Percentiles rank a stretch among this genome's conserved stretches.
These are phyloP conservation scores for Apostichopus californicus DNA, from an alignment of 35 echinoderm and acorn worm species.

Conservation along the genomic window DNA sequence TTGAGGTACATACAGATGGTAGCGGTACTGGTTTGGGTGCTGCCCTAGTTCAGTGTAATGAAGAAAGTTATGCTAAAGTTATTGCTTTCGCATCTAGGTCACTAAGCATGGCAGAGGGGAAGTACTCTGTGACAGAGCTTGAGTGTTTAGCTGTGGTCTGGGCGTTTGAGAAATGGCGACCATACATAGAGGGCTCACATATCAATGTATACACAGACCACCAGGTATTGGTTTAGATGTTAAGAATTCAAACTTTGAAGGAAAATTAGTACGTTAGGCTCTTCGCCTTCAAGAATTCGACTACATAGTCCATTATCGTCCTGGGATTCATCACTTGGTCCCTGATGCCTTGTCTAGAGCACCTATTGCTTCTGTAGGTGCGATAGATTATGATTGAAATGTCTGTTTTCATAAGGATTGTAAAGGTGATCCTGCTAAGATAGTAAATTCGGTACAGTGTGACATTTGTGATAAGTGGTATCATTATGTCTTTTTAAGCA, in stretches of 20 bases:
- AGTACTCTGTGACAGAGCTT: background rate
- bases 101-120: too few relatives aligned
- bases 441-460: constrained; percentile 19
- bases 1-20: too few relatives aligned
- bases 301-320: constrained; percentile 41
- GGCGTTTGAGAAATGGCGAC: constrained; percentile 10
- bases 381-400: constrained; percentile 26
- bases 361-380: background rate
- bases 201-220: constrained; percentile 31
- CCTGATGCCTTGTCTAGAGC: constrained; percentile 58
- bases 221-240: constrained; percentile 40
- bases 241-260: constrained; percentile 5
- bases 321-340: constrained; percentile 41
- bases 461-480: constrained; percentile 49
- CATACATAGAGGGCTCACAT: constrained; percentile 10
- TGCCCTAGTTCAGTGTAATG: too few relatives aligned
- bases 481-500: constrained; percentile 20
- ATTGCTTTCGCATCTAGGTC: too few relatives aligned
- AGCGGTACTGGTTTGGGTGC: too few relatives aligned
- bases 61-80: too few relatives aligned
- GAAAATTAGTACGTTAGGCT: constrained; percentile 48
- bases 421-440: constrained; percentile 26
- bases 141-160: constrained; percentile 52
- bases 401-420: constrained; percentile 39
- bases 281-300: constrained; percentile 51